phyloP scores from a whole-genome alignment of 1,140 invertebrate species.

The Chrysoperla carnea region DNA sequence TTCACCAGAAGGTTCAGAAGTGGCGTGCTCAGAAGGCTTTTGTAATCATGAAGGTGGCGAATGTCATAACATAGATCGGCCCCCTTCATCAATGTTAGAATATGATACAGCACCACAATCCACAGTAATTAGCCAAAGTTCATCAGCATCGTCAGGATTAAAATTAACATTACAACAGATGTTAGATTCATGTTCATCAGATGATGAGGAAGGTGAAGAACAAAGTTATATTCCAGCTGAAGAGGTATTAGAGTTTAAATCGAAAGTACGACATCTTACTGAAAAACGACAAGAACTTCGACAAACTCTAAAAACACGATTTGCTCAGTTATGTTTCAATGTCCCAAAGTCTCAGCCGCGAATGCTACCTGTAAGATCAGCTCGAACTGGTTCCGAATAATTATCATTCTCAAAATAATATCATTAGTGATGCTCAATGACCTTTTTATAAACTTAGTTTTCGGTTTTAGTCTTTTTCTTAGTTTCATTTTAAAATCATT shows the following conservation, averaged over 20 bases:
- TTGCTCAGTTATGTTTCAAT: slow-evolving; percentile 54
- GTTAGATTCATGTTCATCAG: slow-evolving; percentile 30
- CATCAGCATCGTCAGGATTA: neutral
- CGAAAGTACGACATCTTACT: slow-evolving; percentile 49
- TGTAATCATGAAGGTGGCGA: slow-evolving; percentile 51
- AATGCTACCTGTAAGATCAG: no score
- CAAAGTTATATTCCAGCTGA: slow-evolving; percentile 66
- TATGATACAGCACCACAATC: slow-evolving; percentile 30
- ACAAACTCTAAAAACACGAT: slow-evolving; percentile 61
- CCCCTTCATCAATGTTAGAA: slow-evolving; percentile 22
- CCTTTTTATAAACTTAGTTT: slow-evolving; percentile 10
- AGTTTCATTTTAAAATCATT: no score
- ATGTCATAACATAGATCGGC: slow-evolving; percentile 21
- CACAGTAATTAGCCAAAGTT: slow-evolving; percentile 38
- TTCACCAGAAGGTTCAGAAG: slow-evolving; percentile 67
- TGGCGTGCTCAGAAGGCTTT: slow-evolving; percentile 67
- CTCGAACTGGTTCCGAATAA: slow-evolving; percentile 5
- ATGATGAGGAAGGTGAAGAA: slow-evolving; percentile 47
- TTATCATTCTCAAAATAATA: slow-evolving; percentile 5
- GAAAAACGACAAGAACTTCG: slow-evolving; percentile 66
- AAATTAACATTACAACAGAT: slow-evolving; percentile 6
- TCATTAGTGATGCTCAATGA: neutral
- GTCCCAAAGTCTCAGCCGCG: slow-evolving; percentile 16
- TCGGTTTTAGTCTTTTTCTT: no score
- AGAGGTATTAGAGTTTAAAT: slow-evolving; percentile 63